Base-by-base conservation (phyloP, 92 coral and sea anemone species). In the Epizoanthus rinbou region DNA sequence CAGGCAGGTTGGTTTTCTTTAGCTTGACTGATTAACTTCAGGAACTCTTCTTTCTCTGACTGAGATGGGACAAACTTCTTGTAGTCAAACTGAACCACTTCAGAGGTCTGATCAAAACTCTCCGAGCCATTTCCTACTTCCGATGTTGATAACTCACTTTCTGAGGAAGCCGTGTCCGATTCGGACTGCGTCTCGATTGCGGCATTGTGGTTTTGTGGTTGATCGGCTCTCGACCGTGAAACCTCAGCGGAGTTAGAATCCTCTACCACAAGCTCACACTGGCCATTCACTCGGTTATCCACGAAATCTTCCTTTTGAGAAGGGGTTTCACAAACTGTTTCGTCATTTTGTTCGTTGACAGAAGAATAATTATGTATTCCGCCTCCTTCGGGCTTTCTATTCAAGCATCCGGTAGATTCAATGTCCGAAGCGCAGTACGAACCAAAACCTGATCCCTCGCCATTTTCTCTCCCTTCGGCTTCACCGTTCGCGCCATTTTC, bases 331-430 rank as follows among this genome's bases (percentile, higher is more conserved):
- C 69, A 33, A 59, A 58, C 80, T 64, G 45, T 84, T 71, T 66
- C 85, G 82, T 91, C 91, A 65, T 69, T 87, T 80, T 85, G 91
- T 62, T 75, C 72, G 31, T 54, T 84, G 63, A 73, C 84, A 80
- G 94, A 90, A 84, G 41, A 78, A 81, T 67, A 31, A 90, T 88
- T 86, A 88, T 84, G 69, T 82, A 88, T 88, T 86, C 98, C 98
- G 92, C 98, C 98, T 89, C 90, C 98, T 84, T 84, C 67, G 41
- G 90, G 80, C 80, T 73, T 88, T 92, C 94, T 90, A 92, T 89
- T 89, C 92, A 84, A 86, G 89, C 94, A 91, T 93, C 98, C 98
- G 98, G 98, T 87, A 24, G 91, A 84, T 59, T 83, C 81, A 84
- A 75, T 83, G 82, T 88, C 92, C 91, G 94, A 80, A 85, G 83